Conservation (phyloP, 2,113 vertebrate species). For the Cricetomys ansorgei region DNA sequence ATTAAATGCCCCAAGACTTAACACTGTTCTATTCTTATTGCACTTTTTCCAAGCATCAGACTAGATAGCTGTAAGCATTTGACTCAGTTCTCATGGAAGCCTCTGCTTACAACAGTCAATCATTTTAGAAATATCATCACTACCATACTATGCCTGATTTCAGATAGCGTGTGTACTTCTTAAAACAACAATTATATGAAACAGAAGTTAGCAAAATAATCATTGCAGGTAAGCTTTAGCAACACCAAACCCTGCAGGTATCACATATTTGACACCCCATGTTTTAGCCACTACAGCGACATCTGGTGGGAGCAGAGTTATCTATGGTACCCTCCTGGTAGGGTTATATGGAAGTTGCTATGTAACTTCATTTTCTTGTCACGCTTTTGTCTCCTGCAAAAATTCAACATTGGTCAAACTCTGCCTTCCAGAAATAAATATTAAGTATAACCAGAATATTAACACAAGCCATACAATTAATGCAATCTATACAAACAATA, state of each 20-base stretch:
- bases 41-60: neutral
- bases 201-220: neutral
- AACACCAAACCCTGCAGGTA: neutral
- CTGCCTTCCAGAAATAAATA: neutral
- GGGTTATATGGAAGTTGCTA: no score
- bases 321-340: neutral
- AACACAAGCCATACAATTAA: neutral
- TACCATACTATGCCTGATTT: neutral
- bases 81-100: neutral
- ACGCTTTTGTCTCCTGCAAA: neutral
- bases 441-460: neutral
- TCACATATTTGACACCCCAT: neutral
- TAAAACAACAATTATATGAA: neutral
- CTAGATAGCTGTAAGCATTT: neutral
- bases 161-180: neutral
- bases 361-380: neutral
- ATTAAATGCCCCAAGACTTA: neutral
- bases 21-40: neutral
- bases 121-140: neutral
- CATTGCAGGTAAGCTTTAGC: rapidly evolving
- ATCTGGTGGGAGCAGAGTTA: neutral
- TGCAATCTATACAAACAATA: neutral
- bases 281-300: neutral
- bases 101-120: neutral
- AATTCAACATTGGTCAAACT: neutral